A percentile compares a stretch with the other conserved stretches of the same genome.
Conservation (phyloP, 1,140 invertebrate species). For the Papilio polyxenes region DNA sequence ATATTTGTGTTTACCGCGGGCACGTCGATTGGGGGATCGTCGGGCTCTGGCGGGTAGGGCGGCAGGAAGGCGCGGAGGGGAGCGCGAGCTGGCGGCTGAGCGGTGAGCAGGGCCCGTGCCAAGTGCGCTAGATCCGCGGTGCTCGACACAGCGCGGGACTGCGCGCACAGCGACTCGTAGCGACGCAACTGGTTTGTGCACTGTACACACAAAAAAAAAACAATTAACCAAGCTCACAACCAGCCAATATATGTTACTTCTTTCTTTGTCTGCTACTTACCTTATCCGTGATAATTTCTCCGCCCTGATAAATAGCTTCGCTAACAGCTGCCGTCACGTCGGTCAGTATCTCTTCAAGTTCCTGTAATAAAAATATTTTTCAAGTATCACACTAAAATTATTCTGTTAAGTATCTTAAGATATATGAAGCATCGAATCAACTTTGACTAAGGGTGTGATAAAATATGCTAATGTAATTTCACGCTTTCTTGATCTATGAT, state of each 20-base stretch:
- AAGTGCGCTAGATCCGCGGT: constrained; percentile 87
- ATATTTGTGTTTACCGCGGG: constrained; percentile 58
- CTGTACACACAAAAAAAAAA: constrained; percentile 77
- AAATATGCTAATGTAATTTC: constrained; percentile 36
- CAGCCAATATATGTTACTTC: not conserved
- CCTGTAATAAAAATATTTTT: constrained; percentile 81
- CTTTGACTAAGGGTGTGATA: constrained; percentile 18
- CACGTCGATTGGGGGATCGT: constrained; percentile 71
- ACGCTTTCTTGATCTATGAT: constrained; percentile 21
- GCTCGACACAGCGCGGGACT: constrained; percentile 86
- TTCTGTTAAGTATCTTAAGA: constrained; percentile 17
- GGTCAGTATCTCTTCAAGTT: constrained; percentile 92
- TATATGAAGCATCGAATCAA: not conserved
- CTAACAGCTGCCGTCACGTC: constrained; percentile 90
- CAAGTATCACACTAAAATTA: not conserved
- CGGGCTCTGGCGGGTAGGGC: constrained; percentile 81
- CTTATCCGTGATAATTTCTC: constrained; percentile 90
- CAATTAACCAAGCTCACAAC: not conserved
- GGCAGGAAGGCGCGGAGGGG: constrained; percentile 86
- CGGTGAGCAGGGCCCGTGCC: constrained; percentile 84
- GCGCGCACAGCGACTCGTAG: constrained; percentile 87
- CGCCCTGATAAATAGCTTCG: constrained; percentile 89
- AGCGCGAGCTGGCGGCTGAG: constrained; percentile 81
- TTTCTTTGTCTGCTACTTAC: constrained; percentile 73
- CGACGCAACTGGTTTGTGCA: constrained; percentile 87